Base-by-base conservation (phyloP, 2,113 vertebrate genomes). In the Chaenogobius annularis region DNA sequence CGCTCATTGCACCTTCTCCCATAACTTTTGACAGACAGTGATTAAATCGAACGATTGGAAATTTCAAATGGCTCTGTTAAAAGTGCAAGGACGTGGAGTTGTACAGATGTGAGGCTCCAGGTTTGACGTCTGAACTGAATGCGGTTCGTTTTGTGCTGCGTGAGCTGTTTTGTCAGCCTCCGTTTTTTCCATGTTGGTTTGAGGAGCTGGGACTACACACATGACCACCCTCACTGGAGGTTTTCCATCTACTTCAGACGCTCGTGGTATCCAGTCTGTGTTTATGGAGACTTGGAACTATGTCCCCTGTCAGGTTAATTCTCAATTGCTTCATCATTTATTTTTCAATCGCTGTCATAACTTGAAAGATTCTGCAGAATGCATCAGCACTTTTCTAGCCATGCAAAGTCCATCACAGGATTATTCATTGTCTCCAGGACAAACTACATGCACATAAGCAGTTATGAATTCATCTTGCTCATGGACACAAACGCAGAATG, bases 161-260 rank as follows among this genome's bases (percentile, higher is more conserved):
- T 66, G 74, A 80, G 89, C 83, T 37, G 72, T 69, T 79, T 55
- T 82, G 89, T 89, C 86, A 85, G 83, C 84, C 72, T 81, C 77
- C 78, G 81, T 61, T 61, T 61, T 92, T 92, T 90, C 89, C 89
- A 89, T 90, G 83, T 88, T 70, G 85, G 87, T 58, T 87, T 85
- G 82, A 66, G 52, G 79, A 79, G 71, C 68, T 67, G 85, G 84
- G 79, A 84, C 73, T 70, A 70, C 68, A 70, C 62, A 71, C 61
- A 63, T 63, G 81, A 84, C 89, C 86, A 88, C 86, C 83, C 87
- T 90, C 56, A 72, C 77, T 75, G 82, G 83, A 72, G 82, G 68
- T 89, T 90, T 91, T 91, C 88, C 90, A 90, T 85, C 62, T 84
- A 85, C 85, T 58, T 85, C 82, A 88, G 83, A 88, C 85, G 19